Base-by-base conservation (phyloP, 2,888 invertebrate genomes). In the Stictocephala bisonia region DNA sequence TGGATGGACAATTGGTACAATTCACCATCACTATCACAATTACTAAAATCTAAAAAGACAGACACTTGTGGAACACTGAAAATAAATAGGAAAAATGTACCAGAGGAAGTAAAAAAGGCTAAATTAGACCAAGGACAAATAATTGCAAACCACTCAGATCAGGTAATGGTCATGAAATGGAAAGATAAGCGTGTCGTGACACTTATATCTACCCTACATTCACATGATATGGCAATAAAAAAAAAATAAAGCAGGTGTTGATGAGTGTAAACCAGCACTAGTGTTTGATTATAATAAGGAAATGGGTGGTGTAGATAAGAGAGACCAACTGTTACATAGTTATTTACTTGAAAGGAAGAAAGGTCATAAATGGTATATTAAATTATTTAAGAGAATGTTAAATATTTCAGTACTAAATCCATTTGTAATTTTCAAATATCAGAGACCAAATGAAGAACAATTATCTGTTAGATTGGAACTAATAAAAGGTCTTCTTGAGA, bases 81-180 rank as follows among this genome's bases (percentile, higher is more conserved):
- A 41, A 11, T 58, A 2, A 27, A 26, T 2, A 40, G 64, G 15
- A 64, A 64, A 64, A 64, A 64, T 64, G 64, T 64, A 1, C 64
- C 64, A 24, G 9, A 40, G 11, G 40, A 40, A 22, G 1, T 40
- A 40, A 64, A 64, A 26, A n/a, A 15, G 18, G 24, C 22, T 4
- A 64, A 41, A 20, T 20, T 64, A n/a, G 87, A 78, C 81, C 79
- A 69, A 80, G 86, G 84, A 68, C 84, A 72, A 27, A 58, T 56
- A 15, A 18, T 51, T 24, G 56, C 41, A 1, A 20, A 31, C 18
- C 48, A 29, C 15, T 26, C 29, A 4, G 71, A 20, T 2, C 18
- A 64, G n/a, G 50, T 64, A n/a, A 69, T 24, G 35, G 53, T 53
- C 9, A n/a, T 50, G 41, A 77, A 75, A 9, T 75, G 74, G 60